Percentiles rank a stretch among this genome's conserved stretches.
phyloP scores from a whole-genome alignment of 2,113 vertebrate species.

The Zeus faber region DNA sequence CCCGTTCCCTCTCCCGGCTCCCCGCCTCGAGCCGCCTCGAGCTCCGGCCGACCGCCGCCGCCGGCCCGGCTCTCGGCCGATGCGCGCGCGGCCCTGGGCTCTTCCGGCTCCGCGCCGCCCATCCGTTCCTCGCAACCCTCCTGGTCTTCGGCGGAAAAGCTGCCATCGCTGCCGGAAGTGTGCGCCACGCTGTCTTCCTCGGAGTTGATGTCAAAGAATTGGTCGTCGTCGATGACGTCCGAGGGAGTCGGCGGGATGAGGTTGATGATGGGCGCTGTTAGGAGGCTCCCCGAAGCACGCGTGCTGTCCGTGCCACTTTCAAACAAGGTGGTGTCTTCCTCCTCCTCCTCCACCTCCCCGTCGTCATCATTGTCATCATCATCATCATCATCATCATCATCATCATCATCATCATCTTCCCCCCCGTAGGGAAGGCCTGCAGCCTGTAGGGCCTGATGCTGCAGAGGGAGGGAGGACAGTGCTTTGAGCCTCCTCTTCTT shows the following conservation, averaged over 20 bases:
- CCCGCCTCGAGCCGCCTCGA: conserved; percentile 4
- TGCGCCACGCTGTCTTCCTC: conserved; percentile 53
- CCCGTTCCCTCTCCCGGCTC: conserved; percentile 19
- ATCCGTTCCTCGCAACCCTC: conserved; percentile 34
- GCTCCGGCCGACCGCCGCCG: conserved; percentile 6
- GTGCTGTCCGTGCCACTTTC: conserved; percentile 17
- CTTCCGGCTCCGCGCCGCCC: conserved; percentile 14
- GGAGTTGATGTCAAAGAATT: conserved; percentile 70
- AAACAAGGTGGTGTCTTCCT: conserved; percentile 28
- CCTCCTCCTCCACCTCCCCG: conserved; percentile 10
- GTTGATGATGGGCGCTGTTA: conserved; percentile 66
- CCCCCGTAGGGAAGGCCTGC: conserved; percentile 8
- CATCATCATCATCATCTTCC: conserved; percentile 42
- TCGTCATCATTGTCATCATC: neutral
- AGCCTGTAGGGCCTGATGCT: conserved; percentile 10
- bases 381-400: too few relatives aligned
- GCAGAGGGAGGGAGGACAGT: conserved; percentile 57
- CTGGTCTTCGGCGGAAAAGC: conserved; percentile 31
- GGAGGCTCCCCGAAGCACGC: conserved; percentile 38
- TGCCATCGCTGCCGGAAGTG: conserved; percentile 39
- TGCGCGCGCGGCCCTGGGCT: neutral
- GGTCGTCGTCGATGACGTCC: conserved; percentile 57
- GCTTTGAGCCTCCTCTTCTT: conserved; percentile 58
- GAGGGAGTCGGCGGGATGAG: conserved; percentile 77
- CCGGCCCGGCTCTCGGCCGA: conserved; percentile 1